Evolutionary conservation across 2,113 vertebrate genomes (phyloP).

Genomic region (Isichthys henryi): DNA sequence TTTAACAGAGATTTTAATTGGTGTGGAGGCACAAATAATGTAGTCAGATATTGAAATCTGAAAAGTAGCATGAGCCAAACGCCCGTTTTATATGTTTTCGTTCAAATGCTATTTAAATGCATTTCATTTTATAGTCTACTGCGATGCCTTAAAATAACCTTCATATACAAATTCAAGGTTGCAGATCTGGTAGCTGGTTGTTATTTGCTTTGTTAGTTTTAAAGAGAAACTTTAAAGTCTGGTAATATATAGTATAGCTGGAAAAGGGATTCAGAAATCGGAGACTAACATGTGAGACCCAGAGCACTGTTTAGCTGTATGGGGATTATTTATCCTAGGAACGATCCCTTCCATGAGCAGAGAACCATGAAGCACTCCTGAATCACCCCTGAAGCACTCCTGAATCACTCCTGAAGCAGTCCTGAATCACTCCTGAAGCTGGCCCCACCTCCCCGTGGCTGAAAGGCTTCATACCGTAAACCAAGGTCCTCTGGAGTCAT

Average conservation of each 20-base stretch:
- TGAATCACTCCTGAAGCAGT: background rate
- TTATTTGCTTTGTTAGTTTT: background rate
- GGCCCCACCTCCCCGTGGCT: background rate
- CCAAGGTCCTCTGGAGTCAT: background rate
- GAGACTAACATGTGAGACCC: background rate
- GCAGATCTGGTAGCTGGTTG: background rate
- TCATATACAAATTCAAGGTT: background rate
- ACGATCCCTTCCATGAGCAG: background rate
- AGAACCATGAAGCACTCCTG: background rate
- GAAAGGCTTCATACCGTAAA: background rate
- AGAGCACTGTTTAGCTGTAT: background rate
- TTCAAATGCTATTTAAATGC: background rate
- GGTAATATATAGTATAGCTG: background rate
- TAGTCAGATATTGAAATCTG: background rate
- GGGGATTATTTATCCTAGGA: background rate
- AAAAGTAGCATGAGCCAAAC: background rate
- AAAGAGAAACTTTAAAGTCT: background rate
- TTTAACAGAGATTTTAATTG: conserved; percentile 8
- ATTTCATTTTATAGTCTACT: background rate
- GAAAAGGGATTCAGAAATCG: background rate
- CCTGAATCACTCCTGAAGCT: no score
- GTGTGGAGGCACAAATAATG: background rate
- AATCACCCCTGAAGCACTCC: background rate
- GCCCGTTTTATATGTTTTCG: background rate
- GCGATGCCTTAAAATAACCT: background rate